Base-by-base conservation (phyloP, 92 coral and sea anemone genomes). In the Heliopora coerulea region DNA sequence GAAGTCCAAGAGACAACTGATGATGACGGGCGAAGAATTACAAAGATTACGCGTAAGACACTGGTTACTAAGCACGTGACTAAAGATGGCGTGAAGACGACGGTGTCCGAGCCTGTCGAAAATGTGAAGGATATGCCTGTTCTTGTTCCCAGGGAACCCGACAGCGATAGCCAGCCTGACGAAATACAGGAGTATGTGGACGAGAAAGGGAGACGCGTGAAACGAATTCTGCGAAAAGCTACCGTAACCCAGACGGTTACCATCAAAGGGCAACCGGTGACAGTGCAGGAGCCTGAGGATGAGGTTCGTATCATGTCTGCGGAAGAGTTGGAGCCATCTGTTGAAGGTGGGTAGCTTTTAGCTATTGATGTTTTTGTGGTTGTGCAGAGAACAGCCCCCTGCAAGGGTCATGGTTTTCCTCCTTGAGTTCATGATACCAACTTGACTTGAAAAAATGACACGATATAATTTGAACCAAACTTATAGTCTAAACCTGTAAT, bases 181-280 rank as follows among this genome's bases (percentile, higher is more conserved):
- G 79, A 64, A 58, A 69, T 82, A 0, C 81, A 86, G 52, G 86
- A 86, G 26, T 86, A 63, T 65, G 84, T 82, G 48, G 90, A 86
- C 50, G 84, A 81, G 17, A 65, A 82, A 78, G 89, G 89, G 10
- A 52, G 86, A 30, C 83, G 74, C 1, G 86, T 86, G 39, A 33
- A 77, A 62, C 70, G 85, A 15, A 70, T 80, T 54, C 74, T 85
- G 21, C 66, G 79, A 13, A 66, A 79, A 11, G 50, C 83, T 0
- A 19, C 75, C 49, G 56, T 84, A 15, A 81, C 80, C 1, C 69
- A 70, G 61, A 79, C 78, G 10, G 44, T 69, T 18, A 79, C 77
- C n/a, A 54, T 70, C 62, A 70, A 70, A 54, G 77, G 77, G n/a
- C 49, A 70, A 19, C 77, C 56, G 21, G 41, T 67, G 59, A 48